Percentiles rank a stretch among this genome's conserved stretches.
phyloP scores from a whole-genome alignment of 1,140 invertebrate species.

The Heterodera carotae region DNA sequence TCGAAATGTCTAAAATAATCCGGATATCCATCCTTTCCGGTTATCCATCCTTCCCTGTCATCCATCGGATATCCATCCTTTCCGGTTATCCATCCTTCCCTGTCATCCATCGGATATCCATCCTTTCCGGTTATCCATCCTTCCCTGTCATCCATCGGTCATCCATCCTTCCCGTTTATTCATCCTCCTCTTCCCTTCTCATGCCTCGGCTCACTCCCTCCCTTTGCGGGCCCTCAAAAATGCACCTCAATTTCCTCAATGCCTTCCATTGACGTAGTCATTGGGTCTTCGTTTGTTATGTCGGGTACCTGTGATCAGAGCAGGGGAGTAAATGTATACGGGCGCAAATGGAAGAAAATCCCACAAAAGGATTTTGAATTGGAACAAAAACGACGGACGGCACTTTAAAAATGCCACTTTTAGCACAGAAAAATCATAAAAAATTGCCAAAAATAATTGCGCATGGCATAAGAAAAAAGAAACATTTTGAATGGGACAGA shows the following conservation, averaged over 20 bases:
- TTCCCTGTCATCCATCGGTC: too few species aligned
- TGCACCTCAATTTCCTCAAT: conserved; percentile 58
- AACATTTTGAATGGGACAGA: neutral
- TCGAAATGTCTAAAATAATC: too few species aligned
- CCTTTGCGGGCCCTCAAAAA: neutral
- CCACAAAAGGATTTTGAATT: neutral
- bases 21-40: too few species aligned
- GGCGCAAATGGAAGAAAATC: neutral
- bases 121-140: too few species aligned
- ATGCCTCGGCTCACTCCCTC: conserved; percentile 5
- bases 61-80: too few species aligned
- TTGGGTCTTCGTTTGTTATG: conserved; percentile 60
- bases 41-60: too few species aligned
- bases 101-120: too few species aligned
- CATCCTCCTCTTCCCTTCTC: too few species aligned
- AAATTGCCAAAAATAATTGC: neutral
- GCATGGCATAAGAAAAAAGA: neutral
- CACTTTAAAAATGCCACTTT: neutral
- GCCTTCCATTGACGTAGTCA: conserved; percentile 63
- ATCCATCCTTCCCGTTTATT: too few species aligned
- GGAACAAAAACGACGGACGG: neutral
- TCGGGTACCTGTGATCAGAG: conserved; percentile 58
- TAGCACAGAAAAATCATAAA: neutral
- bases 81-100: too few species aligned
- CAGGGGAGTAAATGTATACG: neutral